phyloP scores from a whole-genome alignment of 2,888 invertebrate genomes.

The Hemithea aestivaria region DNA sequence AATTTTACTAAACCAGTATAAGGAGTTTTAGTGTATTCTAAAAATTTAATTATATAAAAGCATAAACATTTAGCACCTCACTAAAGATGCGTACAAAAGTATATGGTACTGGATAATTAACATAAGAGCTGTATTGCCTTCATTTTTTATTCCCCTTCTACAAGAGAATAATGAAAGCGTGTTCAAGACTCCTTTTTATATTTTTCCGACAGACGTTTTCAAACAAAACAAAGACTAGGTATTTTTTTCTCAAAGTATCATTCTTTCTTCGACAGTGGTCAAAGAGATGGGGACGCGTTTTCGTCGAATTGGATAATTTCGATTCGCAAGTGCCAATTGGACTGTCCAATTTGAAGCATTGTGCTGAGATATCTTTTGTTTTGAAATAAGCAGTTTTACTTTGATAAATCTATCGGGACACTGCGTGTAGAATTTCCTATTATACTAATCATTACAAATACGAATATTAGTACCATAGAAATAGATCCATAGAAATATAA shows the following conservation, averaged over 20 bases:
- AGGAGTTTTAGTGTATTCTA: too few relatives aligned
- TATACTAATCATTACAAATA: too few relatives aligned
- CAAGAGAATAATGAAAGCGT: slow-evolving; percentile 27
- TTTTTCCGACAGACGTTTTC: slow-evolving; percentile 25
- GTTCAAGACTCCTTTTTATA: slow-evolving; percentile 30
- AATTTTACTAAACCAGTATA: too few relatives aligned
- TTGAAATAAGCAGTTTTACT: slow-evolving; percentile 14
- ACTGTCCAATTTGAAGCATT: slow-evolving; percentile 29
- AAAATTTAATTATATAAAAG: too few relatives aligned
- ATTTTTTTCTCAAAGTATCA: slow-evolving; percentile 33
- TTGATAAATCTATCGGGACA: background rate
- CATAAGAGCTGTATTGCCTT: background rate
- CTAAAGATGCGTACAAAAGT: too few relatives aligned
- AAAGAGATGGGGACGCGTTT: slow-evolving; percentile 31
- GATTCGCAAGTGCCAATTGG: slow-evolving; percentile 29
- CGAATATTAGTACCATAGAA: too few relatives aligned
- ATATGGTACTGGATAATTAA: too few relatives aligned
- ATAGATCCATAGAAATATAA: too few relatives aligned
- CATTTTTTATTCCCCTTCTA: slow-evolving; percentile 12
- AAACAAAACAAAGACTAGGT: slow-evolving; percentile 33
- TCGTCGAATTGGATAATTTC: slow-evolving; percentile 39
- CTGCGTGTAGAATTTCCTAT: too few relatives aligned
- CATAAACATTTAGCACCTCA: too few relatives aligned
- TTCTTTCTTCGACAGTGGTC: slow-evolving; percentile 32
- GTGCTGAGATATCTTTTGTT: slow-evolving; percentile 24